A percentile compares a stretch with the other conserved stretches of the same genome.
phyloP scores from a whole-genome alignment of 2,888 invertebrate genomes.

The Leucoptera coffeella region DNA sequence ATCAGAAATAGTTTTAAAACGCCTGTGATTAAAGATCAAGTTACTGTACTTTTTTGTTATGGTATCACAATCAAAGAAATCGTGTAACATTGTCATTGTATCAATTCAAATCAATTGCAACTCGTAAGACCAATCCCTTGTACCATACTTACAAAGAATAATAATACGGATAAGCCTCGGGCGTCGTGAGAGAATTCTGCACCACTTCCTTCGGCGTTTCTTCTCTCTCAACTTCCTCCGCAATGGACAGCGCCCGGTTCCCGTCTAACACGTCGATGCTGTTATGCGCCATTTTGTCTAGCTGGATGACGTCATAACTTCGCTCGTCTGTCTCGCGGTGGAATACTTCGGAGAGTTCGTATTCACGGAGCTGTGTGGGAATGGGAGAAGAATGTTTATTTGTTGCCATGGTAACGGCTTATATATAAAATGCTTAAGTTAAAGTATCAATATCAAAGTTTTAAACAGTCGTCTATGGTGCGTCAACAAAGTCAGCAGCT shows the following conservation, averaged over 20 bases:
- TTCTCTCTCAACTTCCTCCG: conserved; percentile 73
- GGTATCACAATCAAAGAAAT: no score
- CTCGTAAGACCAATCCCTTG: background rate
- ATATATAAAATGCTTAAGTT: no score
- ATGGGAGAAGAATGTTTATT: no score
- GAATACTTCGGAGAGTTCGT: conserved; percentile 81
- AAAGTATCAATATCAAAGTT: no score
- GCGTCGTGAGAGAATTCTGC: conserved; percentile 36
- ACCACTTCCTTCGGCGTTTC: conserved; percentile 56
- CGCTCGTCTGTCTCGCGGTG: conserved; percentile 76
- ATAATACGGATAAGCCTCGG: conserved; percentile 36
- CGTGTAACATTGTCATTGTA: no score
- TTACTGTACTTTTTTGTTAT: no score
- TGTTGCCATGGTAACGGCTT: no score
- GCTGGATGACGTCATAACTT: conserved; percentile 64
- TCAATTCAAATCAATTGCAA: no score
- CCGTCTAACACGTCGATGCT: conserved; percentile 59
- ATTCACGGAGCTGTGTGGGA: conserved; percentile 67
- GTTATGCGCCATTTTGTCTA: conserved; percentile 53
- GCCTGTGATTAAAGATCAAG: no score
- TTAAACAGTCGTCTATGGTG: no score
- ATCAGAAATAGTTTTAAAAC: no score
- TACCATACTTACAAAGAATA: conserved; percentile 45
- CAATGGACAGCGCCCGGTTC: conserved; percentile 67
- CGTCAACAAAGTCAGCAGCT: no score